phyloP scores from a whole-genome alignment of 2,888 invertebrate genomes.

The Disparrhopalites patrizii region DNA sequence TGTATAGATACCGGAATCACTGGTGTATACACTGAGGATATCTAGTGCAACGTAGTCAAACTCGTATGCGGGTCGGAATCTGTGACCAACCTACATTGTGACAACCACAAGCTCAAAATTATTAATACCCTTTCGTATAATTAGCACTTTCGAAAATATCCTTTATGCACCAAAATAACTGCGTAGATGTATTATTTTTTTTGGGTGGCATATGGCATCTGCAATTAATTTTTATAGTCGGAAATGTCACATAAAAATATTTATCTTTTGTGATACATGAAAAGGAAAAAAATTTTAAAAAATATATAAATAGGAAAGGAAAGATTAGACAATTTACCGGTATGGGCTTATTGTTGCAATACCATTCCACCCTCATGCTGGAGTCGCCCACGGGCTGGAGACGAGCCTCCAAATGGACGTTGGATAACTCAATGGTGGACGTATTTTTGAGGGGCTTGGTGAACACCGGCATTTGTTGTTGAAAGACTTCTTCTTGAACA shows the following conservation, averaged over 20 bases:
- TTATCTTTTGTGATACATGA: no score
- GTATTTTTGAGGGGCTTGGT: constrained; percentile 81
- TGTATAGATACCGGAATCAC: constrained; percentile 93
- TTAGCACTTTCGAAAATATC: no score
- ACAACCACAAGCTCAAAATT: no score
- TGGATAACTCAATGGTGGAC: constrained; percentile 84
- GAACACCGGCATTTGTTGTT: constrained; percentile 81
- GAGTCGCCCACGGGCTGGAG: constrained; percentile 64
- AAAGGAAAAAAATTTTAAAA: no score
- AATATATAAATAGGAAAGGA: no score
- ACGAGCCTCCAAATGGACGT: constrained; percentile 87
- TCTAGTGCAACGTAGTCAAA: constrained; percentile 97
- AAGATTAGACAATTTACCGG: no score
- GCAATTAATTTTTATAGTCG: no score
- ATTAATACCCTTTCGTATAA: no score
- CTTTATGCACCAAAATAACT: no score
- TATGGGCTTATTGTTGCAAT: constrained; percentile 87
- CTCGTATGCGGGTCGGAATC: constrained; percentile 93
- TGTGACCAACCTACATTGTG: constrained; percentile 55
- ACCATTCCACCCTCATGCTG: constrained; percentile 94
- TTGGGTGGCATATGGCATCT: no score
- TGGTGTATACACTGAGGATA: constrained; percentile 92
- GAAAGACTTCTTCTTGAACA: constrained; percentile 73
- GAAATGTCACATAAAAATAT: no score
- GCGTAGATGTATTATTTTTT: no score